Base-by-base conservation (phyloP, 2,888 invertebrate genomes). In the Andrena fulva region DNA sequence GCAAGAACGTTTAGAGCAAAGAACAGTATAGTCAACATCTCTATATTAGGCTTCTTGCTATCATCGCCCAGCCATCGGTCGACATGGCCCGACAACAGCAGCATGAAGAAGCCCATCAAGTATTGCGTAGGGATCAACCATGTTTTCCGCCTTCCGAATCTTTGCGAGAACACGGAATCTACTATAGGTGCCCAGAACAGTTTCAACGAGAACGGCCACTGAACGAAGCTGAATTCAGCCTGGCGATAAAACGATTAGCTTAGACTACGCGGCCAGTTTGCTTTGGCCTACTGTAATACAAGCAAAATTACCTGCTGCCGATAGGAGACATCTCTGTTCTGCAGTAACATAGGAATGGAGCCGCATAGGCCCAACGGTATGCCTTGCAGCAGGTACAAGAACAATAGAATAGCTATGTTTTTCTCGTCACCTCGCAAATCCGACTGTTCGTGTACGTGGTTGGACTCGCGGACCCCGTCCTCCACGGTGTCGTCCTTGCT, bases 111-210 rank as follows among this genome's bases (percentile, higher is more conserved):
- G 6, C 98, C 99, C 92, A 98, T 97, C 12, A 98, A 94, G 94
- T 99, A 99, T 93, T 99, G 99, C 1, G 97, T 97, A 0, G 99
- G 99, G 59, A 99, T 97, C 20, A 99, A 95, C 98, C 98, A 98
- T 6, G 98, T 98, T 95, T 99, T 99, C 80, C 99, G 95, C 31
- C 99, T 95, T 0, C 99, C 99, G 94, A 99, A 97, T 83, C 96
- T 95, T 10, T 96, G 95, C 85, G 96, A 96, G 93, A 97, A 99
- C 64, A 99, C 93, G 0, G 99, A 97, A 94, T 99, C 99, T 4
- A 99, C 99, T 87, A 99, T 96, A 1, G 99, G 99, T 0, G 99
- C 99, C 99, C 99, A 99, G 76, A 99, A 93, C 62, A 99, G 94
- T 94, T 99, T 99, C 62, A 99, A 91, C 89, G 96, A 96, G 91